phyloP scores from a whole-genome alignment of 2,888 invertebrate genomes.

The Onthophagus sagittarius region DNA sequence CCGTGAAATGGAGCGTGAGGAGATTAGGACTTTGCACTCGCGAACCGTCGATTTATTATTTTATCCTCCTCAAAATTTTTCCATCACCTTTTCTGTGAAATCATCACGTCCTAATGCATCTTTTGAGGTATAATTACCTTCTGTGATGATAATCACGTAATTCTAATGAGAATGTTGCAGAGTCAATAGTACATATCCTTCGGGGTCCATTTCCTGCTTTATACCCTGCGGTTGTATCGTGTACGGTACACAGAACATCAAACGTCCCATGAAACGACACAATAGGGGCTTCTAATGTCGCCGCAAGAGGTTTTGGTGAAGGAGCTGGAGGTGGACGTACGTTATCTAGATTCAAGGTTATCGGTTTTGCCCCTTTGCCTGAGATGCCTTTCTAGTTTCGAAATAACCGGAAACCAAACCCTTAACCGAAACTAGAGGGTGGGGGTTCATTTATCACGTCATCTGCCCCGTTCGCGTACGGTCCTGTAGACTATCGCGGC shows the following conservation, averaged over 20 bases:
- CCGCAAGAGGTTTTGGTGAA: neutral
- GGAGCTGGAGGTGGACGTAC: neutral
- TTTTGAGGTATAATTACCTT: neutral
- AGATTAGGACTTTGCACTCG: neutral
- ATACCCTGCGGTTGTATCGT: neutral
- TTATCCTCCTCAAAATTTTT: neutral
- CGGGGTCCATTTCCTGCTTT: neutral
- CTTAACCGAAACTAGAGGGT: neutral
- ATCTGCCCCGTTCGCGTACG: slow-evolving; percentile 30
- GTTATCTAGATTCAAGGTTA: slow-evolving; percentile 7
- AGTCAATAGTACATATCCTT: neutral
- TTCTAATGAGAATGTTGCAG: neutral
- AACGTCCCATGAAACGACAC: slow-evolving; percentile 9
- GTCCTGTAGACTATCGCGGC: slow-evolving; percentile 32
- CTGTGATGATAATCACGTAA: neutral
- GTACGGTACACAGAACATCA: neutral
- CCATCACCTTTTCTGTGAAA: too few species aligned
- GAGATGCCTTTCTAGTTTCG: neutral
- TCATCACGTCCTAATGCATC: neutral
- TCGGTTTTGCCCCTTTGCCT: neutral
- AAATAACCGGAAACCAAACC: neutral
- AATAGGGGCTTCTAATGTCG: slow-evolving; percentile 1
- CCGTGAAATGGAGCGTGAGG: neutral
- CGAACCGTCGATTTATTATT: neutral
- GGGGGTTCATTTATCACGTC: slow-evolving; percentile 38